A percentile compares a stretch with the other conserved stretches of the same genome.
Conservation (phyloP, 2,797 vertebrate species). For the Pipistrellus kuhlii region DNA sequence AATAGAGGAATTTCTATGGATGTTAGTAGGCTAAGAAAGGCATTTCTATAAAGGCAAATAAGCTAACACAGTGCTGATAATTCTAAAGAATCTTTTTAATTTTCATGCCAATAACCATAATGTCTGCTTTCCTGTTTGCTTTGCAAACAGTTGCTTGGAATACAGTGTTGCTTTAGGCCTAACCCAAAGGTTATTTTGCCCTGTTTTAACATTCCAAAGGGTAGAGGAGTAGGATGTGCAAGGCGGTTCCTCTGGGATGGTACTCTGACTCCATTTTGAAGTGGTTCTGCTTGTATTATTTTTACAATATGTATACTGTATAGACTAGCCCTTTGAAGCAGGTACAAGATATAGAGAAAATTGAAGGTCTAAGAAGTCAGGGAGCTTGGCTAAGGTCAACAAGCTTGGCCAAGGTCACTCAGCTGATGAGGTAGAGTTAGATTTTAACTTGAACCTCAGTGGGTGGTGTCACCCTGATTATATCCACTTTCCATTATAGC, state of each 20-base stretch:
- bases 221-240: too few relatives aligned
- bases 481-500: neutral
- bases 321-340: neutral
- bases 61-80: neutral
- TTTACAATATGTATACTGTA: neutral
- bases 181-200: neutral
- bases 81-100: neutral
- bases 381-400: neutral
- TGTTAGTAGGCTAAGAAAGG: neutral
- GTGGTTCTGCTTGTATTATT: neutral
- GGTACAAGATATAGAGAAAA: neutral
- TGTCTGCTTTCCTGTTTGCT: neutral
- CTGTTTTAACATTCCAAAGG: too few relatives aligned
- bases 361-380: neutral
- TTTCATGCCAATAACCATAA: neutral
- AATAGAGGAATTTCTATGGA: neutral
- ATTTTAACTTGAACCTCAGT: neutral
- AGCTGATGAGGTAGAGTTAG: neutral
- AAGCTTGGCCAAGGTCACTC: neutral
- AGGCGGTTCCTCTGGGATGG: too few relatives aligned
- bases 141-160: neutral
- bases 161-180: neutral
- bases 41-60: neutral
- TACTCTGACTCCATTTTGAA: neutral
- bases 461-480: neutral